Base-by-base conservation (phyloP, 2,113 vertebrate species). In the Excalfactoria chinensis region DNA sequence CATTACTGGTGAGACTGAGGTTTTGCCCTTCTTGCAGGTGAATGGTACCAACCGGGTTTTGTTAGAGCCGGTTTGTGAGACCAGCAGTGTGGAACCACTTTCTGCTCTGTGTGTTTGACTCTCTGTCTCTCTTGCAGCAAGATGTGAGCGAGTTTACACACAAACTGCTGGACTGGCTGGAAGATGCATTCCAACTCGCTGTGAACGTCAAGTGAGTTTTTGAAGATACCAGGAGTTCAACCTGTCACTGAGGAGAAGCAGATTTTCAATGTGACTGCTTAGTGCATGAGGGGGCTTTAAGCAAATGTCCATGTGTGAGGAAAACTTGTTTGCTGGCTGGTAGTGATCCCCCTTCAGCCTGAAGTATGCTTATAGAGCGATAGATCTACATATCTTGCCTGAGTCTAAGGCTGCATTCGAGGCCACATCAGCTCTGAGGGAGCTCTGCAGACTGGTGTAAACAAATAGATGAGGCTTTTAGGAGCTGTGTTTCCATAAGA, bases 131-230 rank as follows among this genome's bases (percentile, higher is more conserved):
- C 91, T 96, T 95, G 14, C 66, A 98, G 97, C 97, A 99, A 99
- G 99, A 99, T 87, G 99, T 99, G 94, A 99, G 99, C 92, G 99
- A 99, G 91, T 99, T 99, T 92, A 99, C 99, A 4, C 99, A 99
- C 97, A 99, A 99, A 83, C 98, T 99, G 16, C 98, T 99, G 75
- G 99, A 99, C 94, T 99, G 99, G 99, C 97, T 99, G 13, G 99
- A 99, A 86, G 99, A 99, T 2, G 98, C 99, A 0, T 99, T 99
- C 97, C 99, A 99, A 96, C 97, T 99, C 18, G 96, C 98, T n/a
- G 98, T 99, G 68, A 98, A 97, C n/a, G 97, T 95, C 95, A 98
- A 96, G 99, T 99, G 97, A 98, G 99, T 98, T 67, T 56, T 46
- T 3, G 41, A 43, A 46, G 13, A 1, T 64, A 87, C 34, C 1